Evolutionary conservation across 2,797 vertebrate species (phyloP).

Genomic region (Darevskia mixta): DNA sequence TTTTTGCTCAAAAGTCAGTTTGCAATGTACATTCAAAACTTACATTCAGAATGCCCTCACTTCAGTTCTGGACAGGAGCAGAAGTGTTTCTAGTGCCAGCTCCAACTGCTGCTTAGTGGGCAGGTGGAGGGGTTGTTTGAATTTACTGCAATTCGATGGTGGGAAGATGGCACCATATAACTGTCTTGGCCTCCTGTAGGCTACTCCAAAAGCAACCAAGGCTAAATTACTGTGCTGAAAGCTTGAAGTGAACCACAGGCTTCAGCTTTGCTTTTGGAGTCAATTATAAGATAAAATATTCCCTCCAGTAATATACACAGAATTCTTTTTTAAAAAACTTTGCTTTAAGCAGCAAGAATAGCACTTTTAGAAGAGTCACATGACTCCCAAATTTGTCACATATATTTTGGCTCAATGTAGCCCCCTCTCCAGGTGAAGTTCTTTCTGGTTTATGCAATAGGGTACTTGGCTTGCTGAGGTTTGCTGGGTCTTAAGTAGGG

Average conservation of each 20-base stretch:
- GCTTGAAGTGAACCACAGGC: background rate
- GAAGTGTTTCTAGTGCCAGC: no score
- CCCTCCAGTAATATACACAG: background rate
- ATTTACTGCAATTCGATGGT: background rate
- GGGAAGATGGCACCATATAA: background rate
- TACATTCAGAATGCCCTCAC: no score
- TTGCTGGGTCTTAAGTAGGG: background rate
- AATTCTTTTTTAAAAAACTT: background rate
- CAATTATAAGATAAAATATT: background rate
- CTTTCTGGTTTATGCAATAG: background rate
- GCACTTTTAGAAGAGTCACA: background rate
- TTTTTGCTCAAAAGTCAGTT: background rate
- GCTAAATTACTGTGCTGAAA: background rate
- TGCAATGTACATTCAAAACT: background rate
- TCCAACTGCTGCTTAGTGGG: background rate
- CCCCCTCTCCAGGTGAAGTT: background rate
- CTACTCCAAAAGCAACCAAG: background rate
- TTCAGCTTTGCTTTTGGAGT: background rate
- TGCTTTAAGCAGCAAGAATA: background rate
- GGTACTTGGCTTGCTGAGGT: background rate
- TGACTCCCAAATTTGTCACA: background rate
- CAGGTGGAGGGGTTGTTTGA: background rate
- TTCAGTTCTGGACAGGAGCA: background rate
- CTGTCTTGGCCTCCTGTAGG: background rate
- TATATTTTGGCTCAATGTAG: background rate